Percentiles rank a stretch among this genome's conserved stretches.
phyloP scores from a whole-genome alignment of 2,797 vertebrate genomes.

The Sebastes cheni region DNA sequence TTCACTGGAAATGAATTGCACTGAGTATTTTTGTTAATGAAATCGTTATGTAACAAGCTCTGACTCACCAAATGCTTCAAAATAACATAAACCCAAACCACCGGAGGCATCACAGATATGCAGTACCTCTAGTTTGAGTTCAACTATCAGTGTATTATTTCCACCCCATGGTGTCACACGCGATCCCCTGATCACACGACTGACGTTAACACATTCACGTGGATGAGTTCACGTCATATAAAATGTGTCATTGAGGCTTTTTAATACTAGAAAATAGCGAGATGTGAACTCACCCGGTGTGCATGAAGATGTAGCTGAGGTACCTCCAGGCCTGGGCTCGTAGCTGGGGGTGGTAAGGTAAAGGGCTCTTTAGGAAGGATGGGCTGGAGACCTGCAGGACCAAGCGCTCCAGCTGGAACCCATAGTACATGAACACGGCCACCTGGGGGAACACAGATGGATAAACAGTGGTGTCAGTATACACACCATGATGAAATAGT shows the following conservation, averaged over 20 bases:
- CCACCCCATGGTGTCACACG: background rate
- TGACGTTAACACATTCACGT: background rate
- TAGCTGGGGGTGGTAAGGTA: constrained; percentile 94
- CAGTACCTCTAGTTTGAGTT: background rate
- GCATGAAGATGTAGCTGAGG: constrained; percentile 97
- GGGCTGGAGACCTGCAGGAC: constrained; percentile 95
- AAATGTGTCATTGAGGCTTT: background rate
- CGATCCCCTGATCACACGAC: background rate
- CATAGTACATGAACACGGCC: constrained; percentile 94
- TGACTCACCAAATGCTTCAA: background rate
- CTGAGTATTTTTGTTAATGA: background rate
- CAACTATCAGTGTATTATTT: background rate
- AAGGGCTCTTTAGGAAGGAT: constrained; percentile 89
- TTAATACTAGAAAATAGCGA: background rate
- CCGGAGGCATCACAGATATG: background rate
- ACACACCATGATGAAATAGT: background rate
- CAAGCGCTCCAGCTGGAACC: constrained; percentile 89
- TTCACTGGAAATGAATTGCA: constrained; percentile 6
- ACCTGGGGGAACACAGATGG: constrained; percentile 77
- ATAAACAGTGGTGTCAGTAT: background rate
- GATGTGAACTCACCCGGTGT: constrained; percentile 89
- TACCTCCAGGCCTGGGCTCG: constrained; percentile 95
- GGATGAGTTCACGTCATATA: background rate
- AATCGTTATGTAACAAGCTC: background rate
- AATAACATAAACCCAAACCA: background rate